Evolutionary conservation across 2,113 vertebrate genomes (phyloP), one percentile per base, ranked within the genome.

Genomic region (Ctenodactylus gundi): DNA sequence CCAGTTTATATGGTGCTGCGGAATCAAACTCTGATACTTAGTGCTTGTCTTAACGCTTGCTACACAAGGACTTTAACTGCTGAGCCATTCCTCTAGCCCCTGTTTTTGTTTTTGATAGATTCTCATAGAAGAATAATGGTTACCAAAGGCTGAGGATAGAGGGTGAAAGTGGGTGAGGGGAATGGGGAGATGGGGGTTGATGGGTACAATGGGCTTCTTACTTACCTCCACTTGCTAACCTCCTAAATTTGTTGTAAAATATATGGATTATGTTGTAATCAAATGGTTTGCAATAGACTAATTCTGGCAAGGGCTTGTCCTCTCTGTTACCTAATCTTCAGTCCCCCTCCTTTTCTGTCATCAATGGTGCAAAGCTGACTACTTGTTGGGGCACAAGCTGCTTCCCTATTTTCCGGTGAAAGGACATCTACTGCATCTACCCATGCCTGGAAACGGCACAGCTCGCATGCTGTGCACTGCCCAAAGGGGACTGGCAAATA

Each of bases 401-500:
- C 51, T 51, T 78, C 72, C 39, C 75, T 75, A 57, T 20, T n/a
- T 92, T 92, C 88, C 49, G 67, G 55, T 65, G 75, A 75, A 75
- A 85, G 36, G 77, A 53, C 39, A 31, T 20, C 77, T 57, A 67
- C 70, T 0, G 4, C 34, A 62, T 70, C 85, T 78, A 78, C 88
- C 46, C 49, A 44, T 75, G 94, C 77, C 76, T 36, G 46, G 36
- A 21, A 90, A 41, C 88, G 73, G n/a, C 58, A 65, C 17, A 65
- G 80, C 80, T 83, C 75, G 57, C 65, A n/a, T 58, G 73, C 70
- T 29, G 83, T 78, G 44, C 60, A 70, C 46, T 7, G 81, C 76
- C 80, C 85, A 92, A 85, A 94, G 70, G 80, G 44, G 94, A 44
- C 0, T 94, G 96, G 83, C 67, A 86, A 75, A 55, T 81, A 12